Evolutionary conservation across 1,140 invertebrate genomes (phyloP), one percentile per base, ranked within the genome.

Genomic region (Tetramorium simillimum): DNA sequence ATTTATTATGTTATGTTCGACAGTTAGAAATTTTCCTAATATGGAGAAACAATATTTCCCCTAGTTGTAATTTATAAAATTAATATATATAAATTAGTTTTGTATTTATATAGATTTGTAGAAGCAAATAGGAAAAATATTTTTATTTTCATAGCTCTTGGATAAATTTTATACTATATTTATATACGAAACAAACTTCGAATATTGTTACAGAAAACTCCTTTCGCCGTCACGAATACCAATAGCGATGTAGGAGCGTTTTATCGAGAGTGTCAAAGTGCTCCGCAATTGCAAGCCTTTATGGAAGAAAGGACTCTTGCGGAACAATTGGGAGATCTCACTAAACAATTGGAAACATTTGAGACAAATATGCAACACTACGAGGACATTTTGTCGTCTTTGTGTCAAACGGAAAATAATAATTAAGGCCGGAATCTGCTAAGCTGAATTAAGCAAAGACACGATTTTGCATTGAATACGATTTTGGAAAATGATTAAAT

Each of bases 231-330:
- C 37, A 95, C 94, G 24, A 96, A 95, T 86, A 95, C 95, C n/a
- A 95, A 95, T 78, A 95, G 96, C 78, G 97, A 98, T 93, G 95
- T 98, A 77, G 97, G 97, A 53, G 96, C 96, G 77, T 98, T 98
- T 95, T 98, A 97, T 94, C 95, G 97, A 6, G 97, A 98, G 91
- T 98, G 97, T 94, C 97, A 98, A 94, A 96, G 96, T 91, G 97
- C 97, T 7, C 97, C 97, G 0, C 96, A 96, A 49, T 94, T 98
- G 43, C 96, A 96, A 53, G 96, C 96, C 16, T 97, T 97, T 89
- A 95, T 92, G 72, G 96, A 97, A 85, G 95, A 97, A 82, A 95
- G 96, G 62, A 96, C 96, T 24, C 91, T 97, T 6, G 95, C 95
- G 7, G 96, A 97, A 70, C 96, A 97, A 93, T 95, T 97, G 16